These are phyloP conservation scores for Drosophila leonis DNA, from an alignment of 2,888 invertebrate species.

Conservation along the genomic window DNA sequence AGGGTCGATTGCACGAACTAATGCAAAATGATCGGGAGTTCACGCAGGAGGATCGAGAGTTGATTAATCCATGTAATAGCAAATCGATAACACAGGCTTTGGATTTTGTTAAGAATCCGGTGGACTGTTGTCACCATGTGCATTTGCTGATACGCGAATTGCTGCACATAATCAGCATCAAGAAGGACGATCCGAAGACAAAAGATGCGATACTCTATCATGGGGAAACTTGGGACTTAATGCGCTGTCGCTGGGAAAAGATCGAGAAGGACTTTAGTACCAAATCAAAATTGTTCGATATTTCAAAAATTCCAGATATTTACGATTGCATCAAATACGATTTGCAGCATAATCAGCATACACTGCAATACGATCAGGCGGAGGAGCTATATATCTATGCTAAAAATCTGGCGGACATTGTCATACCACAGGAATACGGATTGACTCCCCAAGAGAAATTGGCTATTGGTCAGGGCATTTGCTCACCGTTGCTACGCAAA, in stretches of 20 bases:
- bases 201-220: constrained; percentile 98
- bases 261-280: constrained; percentile 99
- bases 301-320: constrained; percentile 99
- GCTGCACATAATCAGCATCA: constrained; percentile 93
- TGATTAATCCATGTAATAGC: constrained; percentile 96
- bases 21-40: constrained; percentile 96
- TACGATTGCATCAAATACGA: constrained; percentile 99
- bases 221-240: constrained; percentile 99
- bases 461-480: constrained; percentile 98
- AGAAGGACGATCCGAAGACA: constrained; percentile 95
- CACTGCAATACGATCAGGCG: constrained; percentile 95
- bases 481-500: constrained; percentile 97
- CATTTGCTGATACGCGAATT: constrained; percentile 94
- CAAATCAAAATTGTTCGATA: constrained; percentile 96
- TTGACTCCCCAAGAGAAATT: constrained; percentile 97
- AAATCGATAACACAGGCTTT: constrained; percentile 96
- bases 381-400: constrained; percentile 97
- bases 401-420: constrained; percentile 98
- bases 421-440: constrained; percentile 99
- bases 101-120: constrained; percentile 98
- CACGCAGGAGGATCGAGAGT: constrained; percentile 92
- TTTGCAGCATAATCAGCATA: constrained; percentile 98
- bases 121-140: constrained; percentile 96
- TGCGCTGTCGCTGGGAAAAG: constrained; percentile 98
- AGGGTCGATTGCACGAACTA: constrained; percentile 96